Percentiles rank a stretch among this genome's conserved stretches.
Conservation (phyloP, 2,113 vertebrate species). For the Illadopsis cleaveri region DNA sequence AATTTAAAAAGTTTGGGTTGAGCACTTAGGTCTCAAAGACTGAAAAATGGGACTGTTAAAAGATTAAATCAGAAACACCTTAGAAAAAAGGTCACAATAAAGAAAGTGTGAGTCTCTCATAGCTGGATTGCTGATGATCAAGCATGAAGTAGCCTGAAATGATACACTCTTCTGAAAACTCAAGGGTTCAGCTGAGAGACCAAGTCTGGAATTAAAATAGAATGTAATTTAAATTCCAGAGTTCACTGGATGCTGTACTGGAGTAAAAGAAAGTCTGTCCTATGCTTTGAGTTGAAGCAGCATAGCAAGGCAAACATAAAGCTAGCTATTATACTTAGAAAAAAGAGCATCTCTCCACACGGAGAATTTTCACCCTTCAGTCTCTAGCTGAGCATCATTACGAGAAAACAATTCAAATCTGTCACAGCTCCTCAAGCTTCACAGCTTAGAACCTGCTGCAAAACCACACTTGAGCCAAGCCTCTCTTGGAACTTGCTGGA, state of each 20-base stretch:
- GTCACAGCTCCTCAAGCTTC: not conserved
- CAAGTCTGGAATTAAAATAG: not conserved
- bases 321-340: not conserved
- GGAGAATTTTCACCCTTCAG: conserved; percentile 24
- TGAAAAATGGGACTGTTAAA: not conserved
- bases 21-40: not conserved
- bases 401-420: conserved; percentile 2
- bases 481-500: not conserved
- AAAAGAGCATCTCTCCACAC: not conserved
- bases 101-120: not conserved
- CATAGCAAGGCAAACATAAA: not conserved
- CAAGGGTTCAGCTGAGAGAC: not conserved
- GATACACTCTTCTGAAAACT: not conserved
- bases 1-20: not conserved
- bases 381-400: not conserved
- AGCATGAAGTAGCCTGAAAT: not conserved
- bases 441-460: not conserved
- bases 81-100: not conserved
- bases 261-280: not conserved
- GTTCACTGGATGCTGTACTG: not conserved
- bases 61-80: not conserved
- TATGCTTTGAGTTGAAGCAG: not conserved
- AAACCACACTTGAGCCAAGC: not conserved
- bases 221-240: not conserved
- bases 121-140: not conserved